A percentile compares a stretch with the other conserved stretches of the same genome.
Conservation (phyloP, 1,140 invertebrate genomes). For the Sitobion miscanthi region DNA sequence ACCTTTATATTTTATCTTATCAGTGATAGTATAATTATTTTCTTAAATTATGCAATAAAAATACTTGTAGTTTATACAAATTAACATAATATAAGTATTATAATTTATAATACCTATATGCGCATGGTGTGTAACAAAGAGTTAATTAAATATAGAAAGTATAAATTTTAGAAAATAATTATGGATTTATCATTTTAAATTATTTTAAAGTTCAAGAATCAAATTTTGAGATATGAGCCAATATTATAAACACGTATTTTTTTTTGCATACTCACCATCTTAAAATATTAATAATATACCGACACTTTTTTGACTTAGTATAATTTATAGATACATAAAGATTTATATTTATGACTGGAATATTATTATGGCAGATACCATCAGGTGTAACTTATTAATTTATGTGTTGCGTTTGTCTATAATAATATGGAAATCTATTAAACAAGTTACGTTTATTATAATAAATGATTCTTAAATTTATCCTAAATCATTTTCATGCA, state of each 20-base stretch:
- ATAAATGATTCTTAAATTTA: not conserved
- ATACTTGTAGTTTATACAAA: not conserved
- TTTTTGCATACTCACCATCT: not conserved
- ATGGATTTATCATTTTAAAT: not conserved
- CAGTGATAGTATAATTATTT: not conserved
- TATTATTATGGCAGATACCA: not conserved
- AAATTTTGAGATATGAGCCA: not conserved
- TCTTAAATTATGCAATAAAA: not conserved
- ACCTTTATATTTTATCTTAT: not conserved
- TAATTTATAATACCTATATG: not conserved
- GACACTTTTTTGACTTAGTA: not conserved
- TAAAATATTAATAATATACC: not conserved
- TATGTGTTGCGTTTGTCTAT: not conserved
- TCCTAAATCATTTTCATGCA: not conserved
- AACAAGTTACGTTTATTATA: not conserved
- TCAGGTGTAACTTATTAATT: not conserved
- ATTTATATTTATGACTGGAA: not conserved
- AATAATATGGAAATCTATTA: not conserved
- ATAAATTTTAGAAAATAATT: not conserved
- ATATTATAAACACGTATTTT: not conserved
- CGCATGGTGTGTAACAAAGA: no score
- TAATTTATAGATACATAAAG: not conserved
- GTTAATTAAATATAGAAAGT: no score
- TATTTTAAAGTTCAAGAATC: not conserved
- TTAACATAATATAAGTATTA: not conserved